Percentiles rank a stretch among this genome's conserved stretches.
Conservation (phyloP, 2,888 invertebrate genomes). For the Oscheius sp. region DNA sequence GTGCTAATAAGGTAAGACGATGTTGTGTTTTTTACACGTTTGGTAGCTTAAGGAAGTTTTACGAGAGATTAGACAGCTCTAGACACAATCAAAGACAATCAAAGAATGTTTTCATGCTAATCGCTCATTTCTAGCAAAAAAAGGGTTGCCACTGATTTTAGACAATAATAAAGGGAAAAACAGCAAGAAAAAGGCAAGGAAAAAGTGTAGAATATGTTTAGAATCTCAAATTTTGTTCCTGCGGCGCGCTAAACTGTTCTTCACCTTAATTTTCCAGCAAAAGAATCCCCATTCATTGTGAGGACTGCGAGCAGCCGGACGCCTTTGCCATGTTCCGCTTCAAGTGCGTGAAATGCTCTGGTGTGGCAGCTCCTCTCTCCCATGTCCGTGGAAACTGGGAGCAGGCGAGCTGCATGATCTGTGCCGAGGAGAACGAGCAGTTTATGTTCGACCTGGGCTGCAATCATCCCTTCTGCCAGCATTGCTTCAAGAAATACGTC, state of each 20-base stretch:
- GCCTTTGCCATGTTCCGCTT: constrained; percentile 55
- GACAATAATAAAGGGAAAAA: neutral
- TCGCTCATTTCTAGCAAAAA: too few relatives aligned
- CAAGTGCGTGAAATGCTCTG: constrained; percentile 60
- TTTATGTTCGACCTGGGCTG: constrained; percentile 56
- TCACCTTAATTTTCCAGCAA: constrained; percentile 38
- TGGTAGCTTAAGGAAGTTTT: too few relatives aligned
- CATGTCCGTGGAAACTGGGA: constrained; percentile 58
- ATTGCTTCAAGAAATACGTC: constrained; percentile 57
- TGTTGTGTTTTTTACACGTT: too few relatives aligned
- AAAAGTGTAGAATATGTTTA: neutral
- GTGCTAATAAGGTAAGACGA: constrained; percentile 48
- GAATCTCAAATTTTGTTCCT: too few relatives aligned
- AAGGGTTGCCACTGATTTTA: neutral
- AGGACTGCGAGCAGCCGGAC: constrained; percentile 7
- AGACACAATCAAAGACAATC: too few relatives aligned
- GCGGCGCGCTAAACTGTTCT: too few relatives aligned
- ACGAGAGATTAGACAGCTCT: too few relatives aligned
- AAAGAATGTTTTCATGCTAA: too few relatives aligned
- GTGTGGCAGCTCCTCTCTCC: constrained; percentile 49
- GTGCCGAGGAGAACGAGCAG: constrained; percentile 44
- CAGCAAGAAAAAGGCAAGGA: neutral
- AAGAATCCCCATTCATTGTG: constrained; percentile 49
- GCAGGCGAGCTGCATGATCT: constrained; percentile 57
- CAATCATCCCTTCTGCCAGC: constrained; percentile 51